A percentile compares a stretch with the other conserved stretches of the same genome.
These are phyloP conservation scores for Pseudoips prasinana DNA, from an alignment of 2,888 invertebrate genomes.

Conservation along the genomic window DNA sequence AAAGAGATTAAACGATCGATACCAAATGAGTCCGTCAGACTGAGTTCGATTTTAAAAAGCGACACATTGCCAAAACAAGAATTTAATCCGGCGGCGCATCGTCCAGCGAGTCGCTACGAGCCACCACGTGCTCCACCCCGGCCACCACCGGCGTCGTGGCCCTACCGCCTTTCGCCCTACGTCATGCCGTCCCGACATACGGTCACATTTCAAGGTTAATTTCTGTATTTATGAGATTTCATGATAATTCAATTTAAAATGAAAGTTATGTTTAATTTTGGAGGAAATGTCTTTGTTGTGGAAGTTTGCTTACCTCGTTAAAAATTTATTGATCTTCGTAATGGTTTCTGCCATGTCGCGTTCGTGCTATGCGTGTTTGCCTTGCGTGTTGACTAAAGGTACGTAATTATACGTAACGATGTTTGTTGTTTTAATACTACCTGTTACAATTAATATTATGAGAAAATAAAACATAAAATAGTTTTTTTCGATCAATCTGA, in stretches of 20 bases:
- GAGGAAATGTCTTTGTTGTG: constrained; percentile 49
- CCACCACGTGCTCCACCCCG: constrained; percentile 83
- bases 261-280: constrained; percentile 59
- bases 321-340: constrained; percentile 60
- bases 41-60: constrained; percentile 72
- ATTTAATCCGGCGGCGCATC: constrained; percentile 89
- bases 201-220: constrained; percentile 89
- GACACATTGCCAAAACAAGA: constrained; percentile 84
- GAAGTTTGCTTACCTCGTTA: constrained; percentile 38
- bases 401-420: constrained; percentile 20
- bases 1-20: constrained; percentile 65
- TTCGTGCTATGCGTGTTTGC: constrained; percentile 48
- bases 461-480: too few relatives aligned
- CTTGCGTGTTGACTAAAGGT: constrained; percentile 19
- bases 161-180: constrained; percentile 65
- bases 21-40: constrained; percentile 64
- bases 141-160: constrained; percentile 72
- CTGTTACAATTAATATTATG: too few relatives aligned
- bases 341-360: constrained; percentile 38
- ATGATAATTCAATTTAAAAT: constrained; percentile 27
- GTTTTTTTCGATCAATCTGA: too few relatives aligned
- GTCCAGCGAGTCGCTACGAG: constrained; percentile 89
- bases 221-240: constrained; percentile 64
- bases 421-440: constrained; percentile 18
- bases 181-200: constrained; percentile 84